Evolutionary conservation across 2,797 vertebrate genomes (phyloP).

Genomic region (Tenualosa thibaudeaui): DNA sequence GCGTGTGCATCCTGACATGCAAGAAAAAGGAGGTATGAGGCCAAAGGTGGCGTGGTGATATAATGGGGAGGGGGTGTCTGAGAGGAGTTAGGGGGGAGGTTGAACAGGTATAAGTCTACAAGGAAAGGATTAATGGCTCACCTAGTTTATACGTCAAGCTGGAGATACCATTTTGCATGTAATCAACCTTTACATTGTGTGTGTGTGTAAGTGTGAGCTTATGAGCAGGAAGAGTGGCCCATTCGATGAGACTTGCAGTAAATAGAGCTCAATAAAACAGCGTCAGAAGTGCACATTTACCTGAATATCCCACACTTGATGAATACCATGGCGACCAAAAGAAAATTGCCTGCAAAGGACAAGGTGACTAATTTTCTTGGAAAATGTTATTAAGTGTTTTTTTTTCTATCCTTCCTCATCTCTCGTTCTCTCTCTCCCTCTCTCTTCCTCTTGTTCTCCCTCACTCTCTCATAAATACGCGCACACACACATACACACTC

Average conservation of each 20-base stretch:
- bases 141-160: constrained; percentile 46
- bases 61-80: background rate
- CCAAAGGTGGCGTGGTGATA: constrained; percentile 23
- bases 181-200: constrained; percentile 42
- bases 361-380: constrained; percentile 65
- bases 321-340: constrained; percentile 59
- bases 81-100: background rate
- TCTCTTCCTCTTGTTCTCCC: background rate
- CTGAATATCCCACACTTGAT: constrained; percentile 60
- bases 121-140: constrained; percentile 47
- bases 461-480: background rate
- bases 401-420: background rate
- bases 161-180: constrained; percentile 43
- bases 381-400: constrained; percentile 63
- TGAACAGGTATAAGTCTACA: constrained; percentile 38
- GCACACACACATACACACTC: too few species aligned
- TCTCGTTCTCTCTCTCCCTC: constrained; percentile 31
- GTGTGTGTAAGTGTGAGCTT: constrained; percentile 25
- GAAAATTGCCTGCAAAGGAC: constrained; percentile 72
- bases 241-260: constrained; percentile 49
- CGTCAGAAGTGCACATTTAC: constrained; percentile 60
- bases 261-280: constrained; percentile 64
- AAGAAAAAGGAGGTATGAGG: background rate
- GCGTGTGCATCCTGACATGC: background rate
- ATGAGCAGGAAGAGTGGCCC: background rate